Percentiles rank a stretch among this genome's conserved stretches.
These are phyloP conservation scores for Hypomecis atomaria DNA, from an alignment of 2,888 invertebrate species.

Conservation along the genomic window DNA sequence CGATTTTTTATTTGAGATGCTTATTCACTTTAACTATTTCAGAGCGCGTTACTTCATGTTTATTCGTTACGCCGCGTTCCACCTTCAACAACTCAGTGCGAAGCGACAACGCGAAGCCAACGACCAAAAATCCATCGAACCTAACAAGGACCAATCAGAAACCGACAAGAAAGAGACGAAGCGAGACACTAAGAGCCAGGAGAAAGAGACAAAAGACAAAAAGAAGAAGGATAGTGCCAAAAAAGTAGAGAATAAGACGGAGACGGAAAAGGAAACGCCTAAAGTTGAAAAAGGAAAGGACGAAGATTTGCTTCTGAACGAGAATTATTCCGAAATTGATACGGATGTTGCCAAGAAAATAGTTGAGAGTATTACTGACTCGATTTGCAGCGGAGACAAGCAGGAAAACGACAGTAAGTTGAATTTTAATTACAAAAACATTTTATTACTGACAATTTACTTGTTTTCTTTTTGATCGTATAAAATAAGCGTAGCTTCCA, in stretches of 20 bases:
- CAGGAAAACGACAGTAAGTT: slow-evolving; percentile 86
- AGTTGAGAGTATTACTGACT: slow-evolving; percentile 94
- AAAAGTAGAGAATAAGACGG: slow-evolving; percentile 57
- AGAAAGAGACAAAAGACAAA: slow-evolving; percentile 57
- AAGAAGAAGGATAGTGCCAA: slow-evolving; percentile 63
- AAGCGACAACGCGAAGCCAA: slow-evolving; percentile 83
- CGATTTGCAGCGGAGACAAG: slow-evolving; percentile 89
- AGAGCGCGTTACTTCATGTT: slow-evolving; percentile 96
- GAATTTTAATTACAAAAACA: too few species aligned
- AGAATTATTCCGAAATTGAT: slow-evolving; percentile 85
- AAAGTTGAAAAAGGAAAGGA: slow-evolving; percentile 59
- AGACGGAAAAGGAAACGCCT: slow-evolving; percentile 38
- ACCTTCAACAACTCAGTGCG: slow-evolving; percentile 94
- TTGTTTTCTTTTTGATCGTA: too few species aligned
- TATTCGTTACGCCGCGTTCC: slow-evolving; percentile 97
- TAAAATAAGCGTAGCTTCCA: too few species aligned
- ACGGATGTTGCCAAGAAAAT: slow-evolving; percentile 96
- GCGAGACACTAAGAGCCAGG: slow-evolving; percentile 70
- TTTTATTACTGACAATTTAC: too few species aligned
- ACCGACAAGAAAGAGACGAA: slow-evolving; percentile 59
- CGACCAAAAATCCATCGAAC: slow-evolving; percentile 74
- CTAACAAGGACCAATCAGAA: slow-evolving; percentile 61
- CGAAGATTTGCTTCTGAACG: slow-evolving; percentile 71
- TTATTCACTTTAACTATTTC: slow-evolving; percentile 38
- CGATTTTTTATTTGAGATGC: too few species aligned